Evolutionary conservation across 2,113 vertebrate species (phyloP).

Genomic region (Cryptomyrus ogoouensis): DNA sequence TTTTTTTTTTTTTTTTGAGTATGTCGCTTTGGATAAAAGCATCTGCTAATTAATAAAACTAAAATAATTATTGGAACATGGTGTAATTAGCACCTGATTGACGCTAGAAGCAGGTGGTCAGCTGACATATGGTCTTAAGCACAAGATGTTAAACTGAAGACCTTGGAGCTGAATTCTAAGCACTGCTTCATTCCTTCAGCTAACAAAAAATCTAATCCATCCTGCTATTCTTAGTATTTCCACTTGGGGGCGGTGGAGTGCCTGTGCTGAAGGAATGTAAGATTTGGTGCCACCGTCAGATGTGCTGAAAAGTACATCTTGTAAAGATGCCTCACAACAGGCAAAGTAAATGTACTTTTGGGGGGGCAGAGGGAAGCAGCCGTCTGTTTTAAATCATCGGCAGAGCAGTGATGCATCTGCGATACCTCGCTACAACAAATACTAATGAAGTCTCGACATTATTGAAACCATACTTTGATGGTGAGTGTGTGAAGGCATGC

Average conservation of each 20-base stretch:
- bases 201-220: not conserved
- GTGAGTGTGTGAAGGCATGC: not conserved
- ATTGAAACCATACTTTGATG: not conserved
- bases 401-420: not conserved
- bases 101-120: not conserved
- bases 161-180: not conserved
- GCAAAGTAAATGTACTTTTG: not conserved
- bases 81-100: not conserved
- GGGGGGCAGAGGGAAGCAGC: not conserved
- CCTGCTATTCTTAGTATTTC: not conserved
- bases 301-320: not conserved
- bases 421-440: not conserved
- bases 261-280: not conserved
- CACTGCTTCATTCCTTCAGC: not conserved
- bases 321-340: not conserved
- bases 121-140: not conserved
- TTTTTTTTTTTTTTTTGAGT: no score
- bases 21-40: not conserved
- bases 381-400: not conserved
- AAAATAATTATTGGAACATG: not conserved
- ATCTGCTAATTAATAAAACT: not conserved
- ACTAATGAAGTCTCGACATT: not conserved
- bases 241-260: not conserved
- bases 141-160: not conserved
- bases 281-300: not conserved